Base-by-base conservation (phyloP, 92 coral and sea anemone genomes). In the Plumapathes pennacea region DNA sequence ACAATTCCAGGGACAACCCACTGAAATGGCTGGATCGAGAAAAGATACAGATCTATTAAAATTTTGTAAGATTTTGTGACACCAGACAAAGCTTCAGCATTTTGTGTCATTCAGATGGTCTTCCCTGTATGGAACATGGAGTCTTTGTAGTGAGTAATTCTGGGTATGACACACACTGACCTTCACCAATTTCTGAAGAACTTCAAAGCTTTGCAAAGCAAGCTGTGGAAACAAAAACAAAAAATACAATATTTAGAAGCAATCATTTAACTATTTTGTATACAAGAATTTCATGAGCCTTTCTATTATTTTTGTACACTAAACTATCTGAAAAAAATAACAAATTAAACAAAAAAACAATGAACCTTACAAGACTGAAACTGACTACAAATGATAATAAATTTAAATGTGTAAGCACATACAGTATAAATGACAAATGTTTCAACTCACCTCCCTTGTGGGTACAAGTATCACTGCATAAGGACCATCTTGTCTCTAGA, bases 1-100 rank as follows among this genome's bases (percentile, higher is more conserved):
- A 91, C 96, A 56, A 72, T 52, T 0, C 97, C 97, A 5, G 97
- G 97, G 0, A 91, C 97, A 62, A 91, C 78, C 97, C 97, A 91
- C 22, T 83, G 89, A 72, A 89, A 91, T 8, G 97, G 96, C 97
- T 91, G 52, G 25, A 66, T 25, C 11, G 10, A 39, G 28, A 49
- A 9, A 28, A 30, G 15, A 39, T 5, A 27, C 18, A 25, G 3
- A 18, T n/a, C 17, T 32, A 33, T n/a, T 34, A n/a, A 56, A 27
- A 24, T 20, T 37, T 5, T 21, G 32, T 10, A 21, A 3, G 21
- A 14, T 20, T 48, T 0, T 25, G 5, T 29, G 24, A 4, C 7
- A 31, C 23, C 17, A 19, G 9, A 7, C 51, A 45, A 45, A 8
- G 17, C 8, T 12, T 7, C 19, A 8, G 8, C 24, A 7, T 12